These are phyloP conservation scores for Hippocampus abdominalis DNA, from an alignment of 2,113 vertebrate species.

Conservation along the genomic window DNA sequence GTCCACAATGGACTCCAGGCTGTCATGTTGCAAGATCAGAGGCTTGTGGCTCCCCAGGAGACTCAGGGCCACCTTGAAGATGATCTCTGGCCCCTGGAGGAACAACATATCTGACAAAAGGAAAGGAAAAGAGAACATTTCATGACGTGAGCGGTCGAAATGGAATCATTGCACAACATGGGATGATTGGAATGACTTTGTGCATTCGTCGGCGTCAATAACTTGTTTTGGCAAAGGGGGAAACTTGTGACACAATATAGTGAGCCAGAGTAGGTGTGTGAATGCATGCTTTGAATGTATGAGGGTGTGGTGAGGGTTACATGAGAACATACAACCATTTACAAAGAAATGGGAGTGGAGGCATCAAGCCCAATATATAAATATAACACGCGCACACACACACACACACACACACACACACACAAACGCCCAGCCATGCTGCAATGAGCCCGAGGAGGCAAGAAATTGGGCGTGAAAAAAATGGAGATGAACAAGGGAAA, in stretches of 20 bases:
- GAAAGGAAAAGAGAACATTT: conserved; percentile 6
- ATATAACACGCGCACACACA: background rate
- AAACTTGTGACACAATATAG: background rate
- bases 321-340: conserved; percentile 53
- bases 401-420: background rate
- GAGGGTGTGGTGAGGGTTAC: conserved; percentile 42
- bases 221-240: conserved; percentile 18
- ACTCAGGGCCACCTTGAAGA: conserved; percentile 93
- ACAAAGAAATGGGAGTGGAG: conserved; percentile 42
- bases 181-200: conserved; percentile 12
- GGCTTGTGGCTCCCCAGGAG: conserved; percentile 91
- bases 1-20: conserved; percentile 91
- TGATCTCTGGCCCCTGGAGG: conserved; percentile 89
- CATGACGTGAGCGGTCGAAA: background rate
- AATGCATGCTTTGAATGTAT: conserved; percentile 36
- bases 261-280: conserved; percentile 18
- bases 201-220: conserved; percentile 37
- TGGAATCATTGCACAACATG: conserved; percentile 9
- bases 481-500: conserved; percentile 13
- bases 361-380: conserved; percentile 36
- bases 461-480: conserved; percentile 41
- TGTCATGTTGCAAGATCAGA: conserved; percentile 91
- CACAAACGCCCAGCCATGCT: conserved; percentile 24
- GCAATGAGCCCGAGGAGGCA: conserved; percentile 50
- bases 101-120: conserved; percentile 84